Conservation (phyloP, 2,797 vertebrate species). For the Etheostoma nigrum region DNA sequence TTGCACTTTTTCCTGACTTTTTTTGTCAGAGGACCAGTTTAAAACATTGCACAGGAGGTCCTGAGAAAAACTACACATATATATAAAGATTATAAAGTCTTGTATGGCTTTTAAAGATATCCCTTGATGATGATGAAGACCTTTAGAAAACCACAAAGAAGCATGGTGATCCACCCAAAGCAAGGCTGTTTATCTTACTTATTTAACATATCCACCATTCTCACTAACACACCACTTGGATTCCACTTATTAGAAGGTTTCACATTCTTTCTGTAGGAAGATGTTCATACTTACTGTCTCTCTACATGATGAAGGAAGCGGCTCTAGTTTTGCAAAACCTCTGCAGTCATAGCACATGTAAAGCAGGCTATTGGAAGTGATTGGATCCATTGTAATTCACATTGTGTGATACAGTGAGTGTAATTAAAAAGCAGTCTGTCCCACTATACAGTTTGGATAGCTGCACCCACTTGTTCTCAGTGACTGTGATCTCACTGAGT, state of each 20-base stretch:
- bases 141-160: conserved; percentile 31
- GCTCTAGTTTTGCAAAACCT: conserved; percentile 25
- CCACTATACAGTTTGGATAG: conserved; percentile 38
- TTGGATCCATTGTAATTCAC: neutral
- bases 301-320: conserved; percentile 37
- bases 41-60: conserved; percentile 6
- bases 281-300: conserved; percentile 33
- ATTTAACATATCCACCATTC: neutral
- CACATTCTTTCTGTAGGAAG: conserved; percentile 8
- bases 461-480: conserved; percentile 28
- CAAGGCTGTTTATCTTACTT: conserved; percentile 12
- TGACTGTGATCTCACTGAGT: conserved; percentile 52
- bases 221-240: conserved; percentile 7
- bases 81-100: conserved; percentile 34
- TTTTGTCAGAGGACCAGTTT: conserved; percentile 27
- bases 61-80: conserved; percentile 15
- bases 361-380: conserved; percentile 10
- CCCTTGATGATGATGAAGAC: conserved; percentile 36
- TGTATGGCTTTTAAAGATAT: conserved; percentile 28
- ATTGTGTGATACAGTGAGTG: conserved; percentile 8
- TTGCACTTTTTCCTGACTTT: conserved; percentile 30
- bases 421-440: conserved; percentile 46
- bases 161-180: conserved; percentile 40
- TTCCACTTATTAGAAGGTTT: conserved; percentile 23
- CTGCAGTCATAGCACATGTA: conserved; percentile 36